Conservation (phyloP, 2,113 vertebrate species). For the Actinemys pallida region DNA sequence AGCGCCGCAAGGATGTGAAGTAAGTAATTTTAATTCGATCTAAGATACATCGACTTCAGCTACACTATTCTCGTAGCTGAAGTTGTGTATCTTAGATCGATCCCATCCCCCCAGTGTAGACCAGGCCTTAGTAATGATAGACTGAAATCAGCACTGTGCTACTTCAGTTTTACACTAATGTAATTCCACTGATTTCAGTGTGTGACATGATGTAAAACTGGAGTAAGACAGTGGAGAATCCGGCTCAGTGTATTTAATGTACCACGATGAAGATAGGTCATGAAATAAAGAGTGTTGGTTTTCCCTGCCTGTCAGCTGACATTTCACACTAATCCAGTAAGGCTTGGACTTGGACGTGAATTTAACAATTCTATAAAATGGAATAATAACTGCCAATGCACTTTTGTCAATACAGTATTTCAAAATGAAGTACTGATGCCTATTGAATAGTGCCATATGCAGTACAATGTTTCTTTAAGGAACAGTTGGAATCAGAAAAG, state of each 20-base stretch:
- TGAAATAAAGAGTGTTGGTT: background rate
- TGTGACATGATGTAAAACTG: conserved; percentile 15
- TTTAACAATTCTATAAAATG: conserved; percentile 51
- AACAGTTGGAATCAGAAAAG: background rate
- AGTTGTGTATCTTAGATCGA: too few species aligned
- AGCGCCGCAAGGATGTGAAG: too few species aligned
- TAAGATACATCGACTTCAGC: too few species aligned
- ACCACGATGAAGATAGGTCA: background rate
- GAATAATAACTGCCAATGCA: background rate
- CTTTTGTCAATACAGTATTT: background rate
- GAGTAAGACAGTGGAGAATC: conserved; percentile 11
- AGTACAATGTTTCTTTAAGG: background rate
- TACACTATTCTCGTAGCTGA: too few species aligned
- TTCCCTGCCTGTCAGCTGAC: conserved; percentile 12
- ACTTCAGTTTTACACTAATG: conserved; percentile 20
- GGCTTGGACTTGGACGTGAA: conserved; percentile 27
- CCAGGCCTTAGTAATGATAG: background rate
- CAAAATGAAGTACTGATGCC: background rate
- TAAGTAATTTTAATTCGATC: too few species aligned
- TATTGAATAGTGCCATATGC: background rate
- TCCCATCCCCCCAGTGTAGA: too few species aligned
- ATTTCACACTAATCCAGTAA: conserved; percentile 29
- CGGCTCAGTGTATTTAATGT: background rate
- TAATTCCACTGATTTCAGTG: conserved; percentile 42
- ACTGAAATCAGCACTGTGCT: conserved; percentile 3